Conservation (phyloP, 2,797 vertebrate genomes). For the Poliocrania exsul region DNA sequence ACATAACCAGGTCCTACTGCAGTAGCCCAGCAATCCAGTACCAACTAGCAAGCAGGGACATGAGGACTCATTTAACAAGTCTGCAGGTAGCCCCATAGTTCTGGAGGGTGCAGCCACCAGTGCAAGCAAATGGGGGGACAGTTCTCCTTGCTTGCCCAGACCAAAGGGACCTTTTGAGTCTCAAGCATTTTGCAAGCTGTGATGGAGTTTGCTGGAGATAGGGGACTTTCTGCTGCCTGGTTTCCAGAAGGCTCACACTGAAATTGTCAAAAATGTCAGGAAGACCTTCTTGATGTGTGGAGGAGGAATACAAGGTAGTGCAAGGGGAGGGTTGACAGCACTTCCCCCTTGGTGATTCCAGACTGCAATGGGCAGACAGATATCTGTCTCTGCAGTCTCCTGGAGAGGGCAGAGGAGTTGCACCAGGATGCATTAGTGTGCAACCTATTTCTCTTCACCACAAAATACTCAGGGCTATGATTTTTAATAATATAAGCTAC, state of each 20-base stretch:
- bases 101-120: rapidly evolving
- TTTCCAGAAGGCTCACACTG: not conserved
- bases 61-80: not conserved
- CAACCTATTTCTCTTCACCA: not conserved
- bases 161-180: not conserved
- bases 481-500: not conserved
- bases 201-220: not conserved
- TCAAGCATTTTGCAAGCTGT: not conserved
- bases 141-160: not conserved
- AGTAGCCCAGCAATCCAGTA: not conserved
- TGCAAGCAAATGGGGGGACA: not conserved
- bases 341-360: rapidly evolving
- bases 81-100: not conserved
- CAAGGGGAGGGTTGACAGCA: not conserved
- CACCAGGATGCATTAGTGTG: not conserved
- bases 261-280: not conserved
- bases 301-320: not conserved
- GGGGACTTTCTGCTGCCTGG: not conserved
- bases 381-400: not conserved
- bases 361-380: not conserved
- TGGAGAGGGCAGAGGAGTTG: not conserved
- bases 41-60: not conserved
- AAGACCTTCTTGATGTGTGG: not conserved
- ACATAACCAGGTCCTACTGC: not conserved
- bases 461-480: not conserved